phyloP scores from a whole-genome alignment of 2,113 vertebrate species.

The Heterotilapia buettikoferi region DNA sequence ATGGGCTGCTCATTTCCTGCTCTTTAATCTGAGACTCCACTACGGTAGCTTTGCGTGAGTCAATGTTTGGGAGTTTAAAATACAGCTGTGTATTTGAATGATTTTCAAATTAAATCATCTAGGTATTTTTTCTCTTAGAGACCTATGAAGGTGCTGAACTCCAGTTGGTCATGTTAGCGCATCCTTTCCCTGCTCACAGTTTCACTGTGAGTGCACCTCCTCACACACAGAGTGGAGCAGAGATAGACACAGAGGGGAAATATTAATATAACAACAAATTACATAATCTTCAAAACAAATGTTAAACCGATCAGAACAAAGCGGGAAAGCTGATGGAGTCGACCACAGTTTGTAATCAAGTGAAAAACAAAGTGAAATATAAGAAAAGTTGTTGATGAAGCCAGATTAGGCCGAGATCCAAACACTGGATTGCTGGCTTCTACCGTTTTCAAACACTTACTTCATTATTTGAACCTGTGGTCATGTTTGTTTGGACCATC shows the following conservation, averaged over 20 bases:
- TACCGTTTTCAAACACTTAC: not conserved
- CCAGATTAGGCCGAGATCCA: not conserved
- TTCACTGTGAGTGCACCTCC: not conserved
- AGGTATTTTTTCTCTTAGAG: not conserved
- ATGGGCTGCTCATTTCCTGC: not conserved
- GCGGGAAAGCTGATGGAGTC: not conserved
- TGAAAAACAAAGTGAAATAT: not conserved
- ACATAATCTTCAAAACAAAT: not conserved
- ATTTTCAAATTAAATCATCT: not conserved
- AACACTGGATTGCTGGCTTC: not conserved
- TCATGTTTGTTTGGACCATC: not conserved
- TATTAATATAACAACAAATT: not conserved
- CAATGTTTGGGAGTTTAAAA: not conserved
- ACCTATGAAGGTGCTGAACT: not conserved
- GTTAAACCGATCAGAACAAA: not conserved
- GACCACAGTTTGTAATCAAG: not conserved
- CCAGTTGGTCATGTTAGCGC: not conserved
- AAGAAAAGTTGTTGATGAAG: not conserved
- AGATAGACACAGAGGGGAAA: not conserved
- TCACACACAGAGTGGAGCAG: not conserved
- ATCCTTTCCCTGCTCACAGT: not conserved
- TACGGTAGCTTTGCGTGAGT: not conserved
- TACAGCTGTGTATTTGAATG: not conserved
- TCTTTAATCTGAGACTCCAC: not conserved
- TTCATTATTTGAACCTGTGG: not conserved